phyloP scores from a whole-genome alignment of 2,888 invertebrate genomes.

The Ormyrus rosae region DNA sequence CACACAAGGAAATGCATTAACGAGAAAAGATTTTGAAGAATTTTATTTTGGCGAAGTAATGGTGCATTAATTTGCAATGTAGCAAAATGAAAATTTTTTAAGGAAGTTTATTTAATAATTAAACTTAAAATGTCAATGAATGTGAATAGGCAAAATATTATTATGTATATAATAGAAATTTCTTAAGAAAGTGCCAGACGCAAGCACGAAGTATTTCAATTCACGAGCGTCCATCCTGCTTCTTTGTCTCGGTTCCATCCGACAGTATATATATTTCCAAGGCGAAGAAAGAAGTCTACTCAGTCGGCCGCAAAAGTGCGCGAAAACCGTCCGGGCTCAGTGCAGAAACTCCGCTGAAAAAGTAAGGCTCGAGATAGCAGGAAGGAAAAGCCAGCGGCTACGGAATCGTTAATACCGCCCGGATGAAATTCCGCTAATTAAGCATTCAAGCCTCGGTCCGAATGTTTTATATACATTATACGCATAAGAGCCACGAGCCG shows the following conservation, averaged over 20 bases:
- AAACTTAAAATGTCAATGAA: too few species aligned
- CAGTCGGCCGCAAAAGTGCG: neutral
- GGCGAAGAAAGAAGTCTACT: constrained; percentile 29
- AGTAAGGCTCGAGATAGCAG: neutral
- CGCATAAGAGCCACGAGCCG: neutral
- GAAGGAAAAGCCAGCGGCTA: constrained; percentile 9
- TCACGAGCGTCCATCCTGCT: neutral
- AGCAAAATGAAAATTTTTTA: too few species aligned
- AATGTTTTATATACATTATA: constrained; percentile 19
- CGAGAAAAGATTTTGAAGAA: too few species aligned
- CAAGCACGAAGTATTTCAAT: too few species aligned
- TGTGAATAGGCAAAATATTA: too few species aligned
- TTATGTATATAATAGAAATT: too few species aligned
- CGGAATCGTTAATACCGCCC: constrained; percentile 58
- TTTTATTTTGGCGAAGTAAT: too few species aligned
- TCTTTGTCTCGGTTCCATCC: constrained; percentile 9
- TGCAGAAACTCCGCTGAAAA: neutral
- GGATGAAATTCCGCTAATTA: constrained; percentile 63
- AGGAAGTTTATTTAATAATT: too few species aligned
- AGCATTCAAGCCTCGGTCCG: constrained; percentile 57
- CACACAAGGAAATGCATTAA: too few species aligned
- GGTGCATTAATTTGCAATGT: too few species aligned
- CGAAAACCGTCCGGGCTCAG: neutral
- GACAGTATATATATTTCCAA: neutral
- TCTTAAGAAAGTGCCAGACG: too few species aligned